Conservation (phyloP, 53 echinoderm and acorn worm species). For the Glandiceps talaboti region DNA sequence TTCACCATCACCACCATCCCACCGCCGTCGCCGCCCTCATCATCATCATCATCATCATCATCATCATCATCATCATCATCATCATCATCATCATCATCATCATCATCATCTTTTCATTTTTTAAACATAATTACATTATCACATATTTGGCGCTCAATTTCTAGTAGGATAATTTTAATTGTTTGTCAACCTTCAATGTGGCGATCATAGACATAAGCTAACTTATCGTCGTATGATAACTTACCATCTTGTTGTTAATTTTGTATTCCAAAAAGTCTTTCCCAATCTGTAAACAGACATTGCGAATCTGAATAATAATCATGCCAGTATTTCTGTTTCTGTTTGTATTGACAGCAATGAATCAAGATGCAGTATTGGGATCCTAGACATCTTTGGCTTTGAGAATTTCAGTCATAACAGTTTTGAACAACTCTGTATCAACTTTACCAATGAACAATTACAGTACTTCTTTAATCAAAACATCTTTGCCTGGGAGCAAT, state of each 20-base stretch:
- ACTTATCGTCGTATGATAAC: too few relatives aligned
- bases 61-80: constrained; percentile 17
- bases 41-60: constrained; percentile 8
- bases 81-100: not conserved
- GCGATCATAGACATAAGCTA: not conserved
- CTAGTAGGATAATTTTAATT: not conserved
- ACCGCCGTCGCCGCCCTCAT: too few relatives aligned
- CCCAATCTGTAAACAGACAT: too few relatives aligned
- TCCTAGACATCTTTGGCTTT: constrained; percentile 94
- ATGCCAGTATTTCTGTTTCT: too few relatives aligned
- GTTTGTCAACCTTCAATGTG: not conserved
- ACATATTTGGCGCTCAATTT: not conserved
- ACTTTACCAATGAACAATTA: constrained; percentile 90
- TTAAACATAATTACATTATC: not conserved
- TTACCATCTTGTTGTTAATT: too few relatives aligned
- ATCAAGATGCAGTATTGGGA: constrained; percentile 68
- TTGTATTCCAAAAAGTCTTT: too few relatives aligned
- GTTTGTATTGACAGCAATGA: constrained; percentile 26
- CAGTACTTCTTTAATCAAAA: constrained; percentile 97
- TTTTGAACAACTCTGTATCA: constrained; percentile 95
- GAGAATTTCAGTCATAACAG: constrained; percentile 84
- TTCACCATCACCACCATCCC: too few relatives aligned
- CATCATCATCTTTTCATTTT: not conserved
- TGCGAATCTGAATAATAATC: too few relatives aligned
- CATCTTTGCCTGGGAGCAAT: constrained; percentile 93